Conservation (phyloP, 2,113 vertebrate genomes). For the Panthera leo region DNA sequence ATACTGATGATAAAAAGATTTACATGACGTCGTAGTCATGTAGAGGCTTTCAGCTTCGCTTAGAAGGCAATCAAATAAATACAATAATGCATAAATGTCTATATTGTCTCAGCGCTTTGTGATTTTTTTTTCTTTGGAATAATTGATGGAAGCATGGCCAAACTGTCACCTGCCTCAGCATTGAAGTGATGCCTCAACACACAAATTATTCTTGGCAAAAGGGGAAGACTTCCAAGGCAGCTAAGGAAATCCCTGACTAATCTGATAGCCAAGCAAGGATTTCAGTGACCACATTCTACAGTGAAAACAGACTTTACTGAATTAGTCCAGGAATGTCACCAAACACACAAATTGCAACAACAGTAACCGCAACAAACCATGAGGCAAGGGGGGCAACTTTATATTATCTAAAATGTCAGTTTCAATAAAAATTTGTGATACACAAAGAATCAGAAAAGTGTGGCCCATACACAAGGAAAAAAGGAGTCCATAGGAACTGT, state of each 20-base stretch:
- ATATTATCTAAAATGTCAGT: background rate
- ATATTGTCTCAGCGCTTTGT: background rate
- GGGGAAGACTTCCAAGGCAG: background rate
- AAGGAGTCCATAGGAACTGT: background rate
- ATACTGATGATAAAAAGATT: background rate
- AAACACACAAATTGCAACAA: background rate
- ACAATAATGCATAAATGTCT: background rate
- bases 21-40: background rate
- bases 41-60: background rate
- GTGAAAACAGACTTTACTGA: background rate
- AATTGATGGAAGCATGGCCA: background rate
- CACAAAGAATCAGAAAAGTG: background rate
- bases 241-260: background rate
- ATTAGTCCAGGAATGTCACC: background rate
- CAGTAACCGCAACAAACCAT: background rate
- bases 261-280: background rate
- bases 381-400: too few relatives aligned
- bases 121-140: background rate
- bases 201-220: background rate
- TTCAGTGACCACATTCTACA: background rate
- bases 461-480: background rate
- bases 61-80: background rate
- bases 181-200: background rate
- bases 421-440: background rate
- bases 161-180: background rate